Percentiles rank a stretch among this genome's conserved stretches.
phyloP scores from a whole-genome alignment of 2,113 vertebrate species.

The Carassius auratus region DNA sequence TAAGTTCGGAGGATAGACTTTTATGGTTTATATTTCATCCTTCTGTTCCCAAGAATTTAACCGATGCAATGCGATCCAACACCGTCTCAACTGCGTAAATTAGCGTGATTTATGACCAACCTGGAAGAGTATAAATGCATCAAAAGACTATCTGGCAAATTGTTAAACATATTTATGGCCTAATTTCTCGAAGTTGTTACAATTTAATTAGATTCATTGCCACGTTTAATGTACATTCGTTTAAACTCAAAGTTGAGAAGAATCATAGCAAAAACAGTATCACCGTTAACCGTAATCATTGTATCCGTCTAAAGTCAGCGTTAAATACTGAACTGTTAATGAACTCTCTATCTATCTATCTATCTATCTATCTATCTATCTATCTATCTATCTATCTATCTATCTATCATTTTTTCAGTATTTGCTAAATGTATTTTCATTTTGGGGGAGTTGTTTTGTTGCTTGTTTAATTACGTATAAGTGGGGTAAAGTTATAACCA shows the following conservation, averaged over 20 bases:
- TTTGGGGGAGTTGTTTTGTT: neutral
- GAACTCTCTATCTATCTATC: neutral
- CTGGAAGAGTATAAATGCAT: neutral
- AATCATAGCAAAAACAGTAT: neutral
- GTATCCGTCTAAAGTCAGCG: neutral
- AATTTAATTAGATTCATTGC: neutral
- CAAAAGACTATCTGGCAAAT: neutral
- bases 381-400: too few relatives aligned
- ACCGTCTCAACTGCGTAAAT: neutral
- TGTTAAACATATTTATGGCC: neutral
- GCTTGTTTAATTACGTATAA: neutral
- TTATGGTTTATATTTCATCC: neutral
- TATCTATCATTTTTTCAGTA: neutral
- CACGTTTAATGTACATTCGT: neutral
- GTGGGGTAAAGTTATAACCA: neutral
- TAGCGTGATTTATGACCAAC: neutral
- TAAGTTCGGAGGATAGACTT: conserved; percentile 65
- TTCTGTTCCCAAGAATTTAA: neutral
- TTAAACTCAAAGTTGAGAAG: neutral
- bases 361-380: neutral
- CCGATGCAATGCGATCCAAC: too few relatives aligned
- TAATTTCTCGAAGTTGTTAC: neutral
- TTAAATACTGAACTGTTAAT: neutral
- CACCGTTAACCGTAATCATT: neutral
- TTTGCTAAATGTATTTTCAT: neutral